Percentiles rank a stretch among this genome's conserved stretches.
These are phyloP conservation scores for Xestia c-nigrum DNA, from an alignment of 2,888 invertebrate species.

Conservation along the genomic window DNA sequence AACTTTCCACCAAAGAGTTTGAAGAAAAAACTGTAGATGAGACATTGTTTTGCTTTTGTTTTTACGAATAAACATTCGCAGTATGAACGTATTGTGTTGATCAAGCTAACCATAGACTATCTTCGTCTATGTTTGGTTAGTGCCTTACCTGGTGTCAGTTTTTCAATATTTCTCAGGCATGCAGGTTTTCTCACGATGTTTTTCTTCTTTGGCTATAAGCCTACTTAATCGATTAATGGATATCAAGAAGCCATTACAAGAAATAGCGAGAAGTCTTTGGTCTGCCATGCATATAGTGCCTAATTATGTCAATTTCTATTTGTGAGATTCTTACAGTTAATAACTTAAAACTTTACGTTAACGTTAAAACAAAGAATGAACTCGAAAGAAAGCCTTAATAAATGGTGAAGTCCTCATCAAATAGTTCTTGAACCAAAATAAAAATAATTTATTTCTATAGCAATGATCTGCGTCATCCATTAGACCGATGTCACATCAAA, in stretches of 20 bases:
- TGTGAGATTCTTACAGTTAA: not conserved
- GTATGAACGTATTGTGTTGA: not conserved
- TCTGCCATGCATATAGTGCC: not conserved
- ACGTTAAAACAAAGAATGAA: not conserved
- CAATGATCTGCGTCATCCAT: not conserved
- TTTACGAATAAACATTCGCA: not conserved
- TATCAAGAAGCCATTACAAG: not conserved
- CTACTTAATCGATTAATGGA: not conserved
- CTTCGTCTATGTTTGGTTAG: too few species aligned
- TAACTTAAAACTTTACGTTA: not conserved
- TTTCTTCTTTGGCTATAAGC: too few species aligned
- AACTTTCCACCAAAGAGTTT: slow-evolving; percentile 82
- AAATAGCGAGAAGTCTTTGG: not conserved
- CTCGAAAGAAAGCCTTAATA: not conserved
- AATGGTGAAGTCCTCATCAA: not conserved
- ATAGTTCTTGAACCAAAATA: not conserved
- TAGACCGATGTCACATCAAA: not conserved
- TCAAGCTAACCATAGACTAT: not conserved
- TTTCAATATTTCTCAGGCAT: too few species aligned
- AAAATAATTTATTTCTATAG: not conserved
- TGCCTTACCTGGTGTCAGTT: too few species aligned
- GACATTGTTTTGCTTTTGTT: slow-evolving; percentile 48
- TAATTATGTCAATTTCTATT: not conserved
- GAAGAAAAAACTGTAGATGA: slow-evolving; percentile 69
- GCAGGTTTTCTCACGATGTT: too few species aligned